Base-by-base conservation (phyloP, 2,888 invertebrate genomes). In the Odontomyia ornata region DNA sequence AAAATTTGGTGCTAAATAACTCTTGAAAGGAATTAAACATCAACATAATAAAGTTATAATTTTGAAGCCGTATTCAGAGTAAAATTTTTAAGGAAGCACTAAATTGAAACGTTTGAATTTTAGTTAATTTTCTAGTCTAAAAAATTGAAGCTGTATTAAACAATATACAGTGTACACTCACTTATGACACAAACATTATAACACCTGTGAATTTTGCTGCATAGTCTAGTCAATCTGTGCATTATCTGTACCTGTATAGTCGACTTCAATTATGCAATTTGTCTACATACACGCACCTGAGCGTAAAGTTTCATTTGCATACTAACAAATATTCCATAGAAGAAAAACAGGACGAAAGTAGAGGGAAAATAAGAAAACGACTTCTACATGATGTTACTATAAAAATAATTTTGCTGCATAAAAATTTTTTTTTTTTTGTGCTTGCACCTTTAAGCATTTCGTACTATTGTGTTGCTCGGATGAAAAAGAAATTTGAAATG, bases 301-400 rank as follows among this genome's bases (percentile, higher is more conserved):
- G 23, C 57, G 57, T 9, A 60, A 60, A 25, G 36, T 60, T 5
- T 60, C 57, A 23, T 60, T 25, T 25, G 25, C 57, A 5, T 60
- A 60, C 52, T 52, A 13, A n/a, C n/a, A n/a, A n/a, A n/a, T 60
- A 9, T 60, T n/a, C 13, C 57, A 2, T 21, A 25, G 5, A 23
- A 18, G 21, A 60, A 60, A 60, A n/a, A 60, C 7, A 9, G 13
- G 25, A 60, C 57, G 25, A 60, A 65, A 65, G 18, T 18, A 27
- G 23, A 25, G 13, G 27, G n/a, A 62, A 62, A 62, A 36, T 65
- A 18, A 9, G 65, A n/a, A 30, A 65, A 65, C n/a, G 36, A 36
- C 21, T 30, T n/a, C n/a, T 25, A 15, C 23, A 62, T 25, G 28
- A 27, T 15, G n/a, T n/a, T n/a, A 11, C 62, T 62, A 5, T 62